Evolutionary conservation across 2,113 vertebrate species (phyloP), one percentile per base, ranked within the genome.

Genomic region (Chaetodon auriga): DNA sequence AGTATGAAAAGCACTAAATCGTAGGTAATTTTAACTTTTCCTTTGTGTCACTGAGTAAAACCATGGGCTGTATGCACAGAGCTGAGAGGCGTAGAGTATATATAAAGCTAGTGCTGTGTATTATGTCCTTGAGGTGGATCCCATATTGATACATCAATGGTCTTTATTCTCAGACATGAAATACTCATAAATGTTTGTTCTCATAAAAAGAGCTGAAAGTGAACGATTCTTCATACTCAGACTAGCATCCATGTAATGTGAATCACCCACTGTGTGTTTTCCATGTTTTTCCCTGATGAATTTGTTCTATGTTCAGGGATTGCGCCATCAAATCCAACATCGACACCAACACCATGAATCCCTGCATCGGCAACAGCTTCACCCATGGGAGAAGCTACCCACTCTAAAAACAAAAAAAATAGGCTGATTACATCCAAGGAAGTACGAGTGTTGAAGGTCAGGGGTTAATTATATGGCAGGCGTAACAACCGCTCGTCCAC

Each of bases 401-500:
- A 0, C 46, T 41, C 18, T 64, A n/a, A 43, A 66, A n/a, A 45
- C 64, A 30, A 60, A 62, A 43, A 66, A 23, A 65, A 62, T 7
- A 12, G 61, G 45, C 83, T 82, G 74, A 88, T 75, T 86, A 80
- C 65, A 53, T 65, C 45, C 41, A 79, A 66, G 43, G 69, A 83
- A 79, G 74, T 46, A 60, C 7, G 45, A 35, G 74, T 77, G 36
- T 60, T 64, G 68, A 73, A 82, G 82, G 81, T 89, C 51, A 81
- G 71, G 63, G 85, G 85, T 92, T 91, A 89, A 90, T 90, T 66
- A 84, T 70, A 51, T 83, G 60, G 72, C 61, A 69, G 84, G 73
- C 68, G 80, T 86, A 91, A 88, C 81, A 88, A 83, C 38, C 2
- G 0, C 14, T 46, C 66, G 71, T 36, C 75, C 53, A 77, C 70